Conservation (phyloP, 2,113 vertebrate species). For the Ginglymostoma cirratum region DNA sequence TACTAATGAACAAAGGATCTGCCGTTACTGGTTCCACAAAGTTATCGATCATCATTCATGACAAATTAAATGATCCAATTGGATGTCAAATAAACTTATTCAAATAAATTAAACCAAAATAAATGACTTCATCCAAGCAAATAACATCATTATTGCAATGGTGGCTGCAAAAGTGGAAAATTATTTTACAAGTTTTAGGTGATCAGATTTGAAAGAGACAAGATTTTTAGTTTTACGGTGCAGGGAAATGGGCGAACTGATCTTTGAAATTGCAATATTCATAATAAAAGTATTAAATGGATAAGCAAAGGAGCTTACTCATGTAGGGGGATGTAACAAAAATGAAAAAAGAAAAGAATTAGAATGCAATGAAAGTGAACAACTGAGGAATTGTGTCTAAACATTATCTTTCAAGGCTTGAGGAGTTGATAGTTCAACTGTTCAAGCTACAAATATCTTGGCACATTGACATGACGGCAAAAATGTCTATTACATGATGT, state of each 20-base stretch:
- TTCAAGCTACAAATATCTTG: neutral
- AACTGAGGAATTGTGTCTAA: neutral
- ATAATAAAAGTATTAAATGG: neutral
- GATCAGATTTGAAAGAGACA: neutral
- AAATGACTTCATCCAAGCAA: neutral
- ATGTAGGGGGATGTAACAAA: neutral
- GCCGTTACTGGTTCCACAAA: neutral
- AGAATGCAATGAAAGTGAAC: neutral
- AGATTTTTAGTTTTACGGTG: neutral
- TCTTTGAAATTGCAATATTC: neutral
- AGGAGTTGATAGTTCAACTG: neutral
- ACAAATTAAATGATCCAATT: neutral
- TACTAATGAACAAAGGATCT: neutral
- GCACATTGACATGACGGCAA: neutral
- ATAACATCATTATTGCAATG: neutral
- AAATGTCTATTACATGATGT: neutral
- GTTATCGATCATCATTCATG: neutral
- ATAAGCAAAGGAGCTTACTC: neutral
- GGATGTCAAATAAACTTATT: neutral
- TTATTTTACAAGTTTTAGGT: neutral
- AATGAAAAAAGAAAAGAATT: neutral
- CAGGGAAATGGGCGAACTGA: neutral
- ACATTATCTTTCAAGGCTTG: neutral
- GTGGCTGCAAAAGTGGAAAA: neutral
- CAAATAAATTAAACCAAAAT: neutral